A percentile compares a stretch with the other conserved stretches of the same genome.
Conservation (phyloP, 1,140 invertebrate genomes). For the Cotesia vestalis region DNA sequence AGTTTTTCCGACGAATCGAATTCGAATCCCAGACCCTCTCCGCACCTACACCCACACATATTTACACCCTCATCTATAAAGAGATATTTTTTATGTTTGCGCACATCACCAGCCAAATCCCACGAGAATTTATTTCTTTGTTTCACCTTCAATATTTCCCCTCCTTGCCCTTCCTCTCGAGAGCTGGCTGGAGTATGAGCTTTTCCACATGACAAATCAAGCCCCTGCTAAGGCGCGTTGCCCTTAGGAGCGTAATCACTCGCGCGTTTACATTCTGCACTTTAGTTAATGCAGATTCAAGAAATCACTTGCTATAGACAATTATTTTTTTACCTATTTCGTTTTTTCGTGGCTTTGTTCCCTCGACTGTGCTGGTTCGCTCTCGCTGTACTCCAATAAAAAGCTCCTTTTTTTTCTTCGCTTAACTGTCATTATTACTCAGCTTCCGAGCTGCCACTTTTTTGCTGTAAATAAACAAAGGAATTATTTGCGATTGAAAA, state of each 20-base stretch:
- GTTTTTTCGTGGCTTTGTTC: neutral
- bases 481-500: neutral
- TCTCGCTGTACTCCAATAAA: too few species aligned
- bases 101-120: neutral
- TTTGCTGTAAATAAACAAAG: slow-evolving; percentile 9
- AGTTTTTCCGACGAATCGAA: slow-evolving; percentile 67
- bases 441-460: neutral
- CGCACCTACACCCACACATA: slow-evolving; percentile 34
- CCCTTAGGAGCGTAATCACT: slow-evolving; percentile 1
- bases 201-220: slow-evolving; percentile 6
- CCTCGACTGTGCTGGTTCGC: too few species aligned
- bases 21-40: slow-evolving; percentile 41
- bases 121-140: slow-evolving; percentile 19
- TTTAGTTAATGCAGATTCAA: slow-evolving; percentile 27
- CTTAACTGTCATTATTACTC: slow-evolving; percentile 7
- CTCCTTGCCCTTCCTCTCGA: neutral
- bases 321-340: slow-evolving; percentile 14
- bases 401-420: neutral
- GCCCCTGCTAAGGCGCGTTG: neutral
- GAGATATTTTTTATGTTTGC: slow-evolving; percentile 10
- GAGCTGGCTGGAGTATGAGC: neutral
- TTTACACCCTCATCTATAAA: slow-evolving; percentile 18
- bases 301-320: slow-evolving; percentile 7
- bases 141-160: slow-evolving; percentile 17
- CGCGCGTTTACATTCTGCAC: slow-evolving; percentile 1